Evolutionary conservation across 2,797 vertebrate species (phyloP).

Genomic region (Girardinus metallicus): DNA sequence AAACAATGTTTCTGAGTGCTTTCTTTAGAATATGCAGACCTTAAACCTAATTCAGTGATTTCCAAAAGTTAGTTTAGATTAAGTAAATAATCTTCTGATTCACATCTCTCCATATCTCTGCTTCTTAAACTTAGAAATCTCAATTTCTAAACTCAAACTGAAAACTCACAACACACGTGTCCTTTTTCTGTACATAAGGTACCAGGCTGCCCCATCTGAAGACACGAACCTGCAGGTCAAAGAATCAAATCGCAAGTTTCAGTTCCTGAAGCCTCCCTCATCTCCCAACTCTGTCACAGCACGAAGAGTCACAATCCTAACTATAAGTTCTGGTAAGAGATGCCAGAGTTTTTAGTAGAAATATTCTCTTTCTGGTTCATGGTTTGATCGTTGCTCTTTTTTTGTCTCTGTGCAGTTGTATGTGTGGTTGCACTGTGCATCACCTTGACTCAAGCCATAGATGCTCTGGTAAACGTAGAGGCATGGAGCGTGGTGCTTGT

Average conservation of each 20-base stretch:
- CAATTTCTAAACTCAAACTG: no score
- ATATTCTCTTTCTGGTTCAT: not conserved
- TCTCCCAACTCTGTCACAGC: conserved; percentile 72
- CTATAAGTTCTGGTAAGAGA: conserved; percentile 70
- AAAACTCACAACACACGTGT: not conserved
- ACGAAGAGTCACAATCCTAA: conserved; percentile 73
- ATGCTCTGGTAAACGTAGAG: conserved; percentile 62
- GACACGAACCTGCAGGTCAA: conserved; percentile 49
- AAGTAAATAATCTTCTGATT: not conserved
- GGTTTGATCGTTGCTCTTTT: not conserved
- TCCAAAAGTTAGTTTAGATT: not conserved
- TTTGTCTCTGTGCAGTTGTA: conserved; percentile 66
- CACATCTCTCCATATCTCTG: not conserved
- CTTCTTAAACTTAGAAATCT: not conserved
- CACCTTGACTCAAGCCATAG: conserved; percentile 62
- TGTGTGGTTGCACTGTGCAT: conserved; percentile 73
- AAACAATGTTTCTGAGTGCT: not conserved
- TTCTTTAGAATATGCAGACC: not conserved
- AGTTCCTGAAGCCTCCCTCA: conserved; percentile 65
- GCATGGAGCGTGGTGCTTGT: conserved; percentile 80
- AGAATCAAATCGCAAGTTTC: conserved; percentile 45
- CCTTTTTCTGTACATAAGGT: conserved; percentile 70
- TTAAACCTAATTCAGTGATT: not conserved
- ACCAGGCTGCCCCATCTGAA: conserved; percentile 60
- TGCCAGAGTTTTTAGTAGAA: not conserved